A percentile compares a stretch with the other conserved stretches of the same genome.
Evolutionary conservation across 2,888 invertebrate genomes (phyloP).

Genomic region (Calameuta pallipes): DNA sequence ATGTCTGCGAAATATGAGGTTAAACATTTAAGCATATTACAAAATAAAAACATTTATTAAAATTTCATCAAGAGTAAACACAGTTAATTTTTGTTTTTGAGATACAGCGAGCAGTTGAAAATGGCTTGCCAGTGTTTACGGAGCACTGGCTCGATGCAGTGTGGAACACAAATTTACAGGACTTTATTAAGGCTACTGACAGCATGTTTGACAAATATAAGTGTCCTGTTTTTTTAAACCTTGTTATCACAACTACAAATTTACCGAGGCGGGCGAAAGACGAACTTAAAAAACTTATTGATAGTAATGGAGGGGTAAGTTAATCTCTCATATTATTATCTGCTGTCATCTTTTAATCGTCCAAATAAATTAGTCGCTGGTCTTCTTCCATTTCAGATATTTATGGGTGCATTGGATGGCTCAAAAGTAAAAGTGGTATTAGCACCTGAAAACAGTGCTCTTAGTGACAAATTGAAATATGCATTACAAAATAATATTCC

Average conservation of each 20-base stretch:
- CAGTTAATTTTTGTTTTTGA: slow-evolving; percentile 17
- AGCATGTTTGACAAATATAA: slow-evolving; percentile 72
- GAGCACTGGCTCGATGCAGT: slow-evolving; percentile 84
- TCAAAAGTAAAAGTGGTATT: slow-evolving; percentile 70
- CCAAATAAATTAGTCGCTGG: background rate
- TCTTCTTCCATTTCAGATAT: slow-evolving; percentile 61
- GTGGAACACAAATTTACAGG: slow-evolving; percentile 78
- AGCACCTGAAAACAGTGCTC: slow-evolving; percentile 60
- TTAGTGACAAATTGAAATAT: slow-evolving; percentile 78
- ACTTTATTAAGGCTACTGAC: slow-evolving; percentile 74
- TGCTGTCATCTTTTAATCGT: slow-evolving; percentile 1
- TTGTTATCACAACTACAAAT: slow-evolving; percentile 84
- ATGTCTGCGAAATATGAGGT: slow-evolving; percentile 83
- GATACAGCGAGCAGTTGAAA: slow-evolving; percentile 75
- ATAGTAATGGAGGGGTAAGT: slow-evolving; percentile 76
- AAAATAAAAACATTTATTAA: background rate
- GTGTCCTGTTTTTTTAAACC: slow-evolving; percentile 81
- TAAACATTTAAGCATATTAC: slow-evolving; percentile 19
- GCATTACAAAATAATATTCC: slow-evolving; percentile 72
- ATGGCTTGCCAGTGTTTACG: slow-evolving; percentile 79
- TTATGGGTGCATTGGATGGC: slow-evolving; percentile 69
- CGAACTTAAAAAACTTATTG: slow-evolving; percentile 75
- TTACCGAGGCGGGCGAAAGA: slow-evolving; percentile 74
- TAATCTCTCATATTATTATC: slow-evolving; percentile 11
- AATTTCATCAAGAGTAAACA: slow-evolving; percentile 44